A percentile compares a stretch with the other conserved stretches of the same genome.
Conservation (phyloP, 2,113 vertebrate genomes). For the Lagopus muta region DNA sequence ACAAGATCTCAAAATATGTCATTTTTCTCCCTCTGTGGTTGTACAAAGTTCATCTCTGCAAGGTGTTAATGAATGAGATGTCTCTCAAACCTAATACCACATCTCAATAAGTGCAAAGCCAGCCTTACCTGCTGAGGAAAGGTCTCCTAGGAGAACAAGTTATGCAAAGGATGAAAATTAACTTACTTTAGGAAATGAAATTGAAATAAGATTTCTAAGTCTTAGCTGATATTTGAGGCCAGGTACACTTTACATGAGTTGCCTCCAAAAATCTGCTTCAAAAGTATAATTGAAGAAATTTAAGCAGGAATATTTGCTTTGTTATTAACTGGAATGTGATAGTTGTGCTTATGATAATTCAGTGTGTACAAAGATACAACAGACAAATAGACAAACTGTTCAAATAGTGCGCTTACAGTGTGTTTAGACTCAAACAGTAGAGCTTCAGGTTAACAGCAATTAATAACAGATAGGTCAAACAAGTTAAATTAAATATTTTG, state of each 20-base stretch:
- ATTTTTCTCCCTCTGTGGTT: conserved; percentile 3
- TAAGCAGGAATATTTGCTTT: background rate
- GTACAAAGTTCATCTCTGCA: conserved; percentile 10
- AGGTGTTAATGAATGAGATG: conserved; percentile 26
- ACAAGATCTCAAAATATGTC: conserved; percentile 25
- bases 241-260: background rate
- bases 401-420: background rate
- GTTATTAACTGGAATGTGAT: background rate
- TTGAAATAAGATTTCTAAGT: background rate
- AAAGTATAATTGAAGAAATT: background rate
- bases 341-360: background rate
- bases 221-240: background rate
- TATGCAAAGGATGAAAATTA: background rate
- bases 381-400: background rate
- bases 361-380: background rate
- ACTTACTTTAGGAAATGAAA: background rate
- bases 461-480: background rate
- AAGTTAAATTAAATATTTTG: background rate
- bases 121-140: background rate
- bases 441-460: background rate
- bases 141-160: background rate
- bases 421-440: background rate
- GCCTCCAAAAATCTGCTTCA: background rate
- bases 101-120: background rate
- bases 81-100: background rate